Base-by-base conservation (phyloP, 2,113 vertebrate species). In the Dendrocopos noguchii region DNA sequence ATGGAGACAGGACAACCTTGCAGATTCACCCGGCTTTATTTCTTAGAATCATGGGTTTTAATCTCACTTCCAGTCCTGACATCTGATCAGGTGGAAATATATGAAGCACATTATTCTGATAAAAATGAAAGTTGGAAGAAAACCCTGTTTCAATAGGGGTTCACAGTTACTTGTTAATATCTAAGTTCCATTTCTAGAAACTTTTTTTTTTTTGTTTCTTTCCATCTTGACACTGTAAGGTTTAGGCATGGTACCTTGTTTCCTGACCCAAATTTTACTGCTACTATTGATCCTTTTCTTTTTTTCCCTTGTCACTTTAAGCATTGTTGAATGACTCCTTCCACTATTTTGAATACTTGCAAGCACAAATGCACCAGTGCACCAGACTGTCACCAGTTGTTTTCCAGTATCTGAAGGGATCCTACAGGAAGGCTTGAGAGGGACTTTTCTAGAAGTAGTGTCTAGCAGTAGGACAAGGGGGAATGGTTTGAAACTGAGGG, bases 171-270 rank as follows among this genome's bases (percentile, higher is more conserved):
- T 71, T 75, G 22, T 14, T 70, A 16, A 56, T 73, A 22, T 82
- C 39, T 29, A 28, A 65, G 18, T n/a, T 70, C 7, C n/a, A 11
- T 80, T 73, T 82, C 36, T 72, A 12, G 66, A 63, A 86, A 29
- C 1, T 3, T 1, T 22, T 36, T 59, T 39, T 55, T 13, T 5
- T 21, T 25, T 11, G 8, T 34, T n/a, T 12, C 2, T 6, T 71
- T 84, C 8, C 13, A 8, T 17, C 34, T 74, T 88, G 7, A 15
- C 9, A n/a, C 8, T 63, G 2, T 59, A 46, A 73, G 22, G 6
- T 77, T 68, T 63, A 29, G 36, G 3, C 10, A 15, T 31, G 14
- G 11, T 65, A 50, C 22, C 8, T 7, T 34, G 2, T 77, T 90
- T 90, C 4, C 28, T n/a, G 33, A 88, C 19, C 8, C 64, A 28